Conservation (phyloP, 1,140 invertebrate genomes). For the Drosophila melanogaster region DNA sequence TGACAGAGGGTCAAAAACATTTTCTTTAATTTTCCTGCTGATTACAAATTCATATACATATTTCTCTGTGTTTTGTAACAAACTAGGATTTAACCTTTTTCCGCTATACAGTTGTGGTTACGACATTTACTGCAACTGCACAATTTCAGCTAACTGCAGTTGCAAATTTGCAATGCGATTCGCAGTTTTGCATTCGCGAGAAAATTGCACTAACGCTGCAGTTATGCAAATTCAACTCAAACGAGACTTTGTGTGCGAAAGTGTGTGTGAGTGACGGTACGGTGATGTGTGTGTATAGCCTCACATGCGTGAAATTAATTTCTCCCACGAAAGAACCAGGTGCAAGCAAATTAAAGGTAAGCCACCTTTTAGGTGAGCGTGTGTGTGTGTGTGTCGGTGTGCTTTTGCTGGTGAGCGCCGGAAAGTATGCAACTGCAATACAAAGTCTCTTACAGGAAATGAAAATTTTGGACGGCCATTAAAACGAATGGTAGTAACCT, state of each 20-base stretch:
- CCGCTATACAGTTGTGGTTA: slow-evolving; percentile 8
- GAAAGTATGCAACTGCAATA: slow-evolving; percentile 4
- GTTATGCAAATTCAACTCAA: slow-evolving; percentile 50
- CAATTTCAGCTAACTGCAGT: slow-evolving; percentile 36
- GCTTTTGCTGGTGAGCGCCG: not conserved
- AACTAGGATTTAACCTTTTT: not conserved
- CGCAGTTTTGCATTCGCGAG: slow-evolving; percentile 37
- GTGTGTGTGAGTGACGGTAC: not conserved
- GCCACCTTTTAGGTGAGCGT: slow-evolving; percentile 3
- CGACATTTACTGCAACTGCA: slow-evolving; percentile 3
- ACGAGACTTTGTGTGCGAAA: slow-evolving; percentile 7
- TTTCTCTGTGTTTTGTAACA: not conserved
- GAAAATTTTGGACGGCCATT: not conserved
- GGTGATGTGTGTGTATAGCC: slow-evolving; percentile 14
- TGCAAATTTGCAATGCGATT: slow-evolving; percentile 58
- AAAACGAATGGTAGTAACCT: not conserved
- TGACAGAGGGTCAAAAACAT: not conserved
- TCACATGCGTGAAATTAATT: slow-evolving; percentile 45
- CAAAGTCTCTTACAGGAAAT: not conserved
- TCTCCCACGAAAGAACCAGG: slow-evolving; percentile 29
- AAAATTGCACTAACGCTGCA: slow-evolving; percentile 49
- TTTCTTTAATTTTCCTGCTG: not conserved
- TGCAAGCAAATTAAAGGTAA: slow-evolving; percentile 29
- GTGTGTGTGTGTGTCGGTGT: not conserved
- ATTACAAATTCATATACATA: not conserved